A percentile compares a stretch with the other conserved stretches of the same genome.
phyloP scores from a whole-genome alignment of 1,140 invertebrate genomes.

The Hylaeus anthracinus region DNA sequence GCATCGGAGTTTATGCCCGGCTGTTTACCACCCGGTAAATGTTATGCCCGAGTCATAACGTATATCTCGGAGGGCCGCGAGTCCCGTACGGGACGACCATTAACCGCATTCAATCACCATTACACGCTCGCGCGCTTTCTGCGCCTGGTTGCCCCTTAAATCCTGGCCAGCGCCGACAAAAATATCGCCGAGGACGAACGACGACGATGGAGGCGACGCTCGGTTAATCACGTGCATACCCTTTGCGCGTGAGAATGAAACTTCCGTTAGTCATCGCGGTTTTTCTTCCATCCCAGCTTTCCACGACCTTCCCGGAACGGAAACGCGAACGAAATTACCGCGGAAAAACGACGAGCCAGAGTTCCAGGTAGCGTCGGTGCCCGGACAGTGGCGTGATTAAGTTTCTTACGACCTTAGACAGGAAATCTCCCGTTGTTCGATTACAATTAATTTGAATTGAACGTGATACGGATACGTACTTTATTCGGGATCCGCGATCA shows the following conservation, averaged over 20 bases:
- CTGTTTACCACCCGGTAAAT: slow-evolving; percentile 62
- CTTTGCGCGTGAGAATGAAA: slow-evolving; percentile 21
- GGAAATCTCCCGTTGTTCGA: too few relatives aligned
- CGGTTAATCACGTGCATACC: neutral
- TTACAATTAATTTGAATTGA: too few relatives aligned
- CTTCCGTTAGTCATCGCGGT: neutral
- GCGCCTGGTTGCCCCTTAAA: slow-evolving; percentile 57
- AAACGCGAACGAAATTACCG: neutral
- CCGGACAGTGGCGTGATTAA: too few relatives aligned
- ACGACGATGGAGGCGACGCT: slow-evolving; percentile 1
- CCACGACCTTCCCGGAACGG: neutral
- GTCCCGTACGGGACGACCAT: slow-evolving; percentile 61
- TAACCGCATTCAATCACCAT: slow-evolving; percentile 69
- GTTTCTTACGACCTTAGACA: too few relatives aligned
- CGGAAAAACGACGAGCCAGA: neutral
- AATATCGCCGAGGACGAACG: slow-evolving; percentile 42
- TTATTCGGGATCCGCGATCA: too few relatives aligned
- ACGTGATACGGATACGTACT: too few relatives aligned
- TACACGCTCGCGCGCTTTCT: slow-evolving; percentile 64
- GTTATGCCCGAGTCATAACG: slow-evolving; percentile 61
- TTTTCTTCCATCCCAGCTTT: neutral
- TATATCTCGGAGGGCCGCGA: slow-evolving; percentile 55
- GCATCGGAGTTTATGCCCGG: slow-evolving; percentile 48
- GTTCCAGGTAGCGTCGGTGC: neutral
- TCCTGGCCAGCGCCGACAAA: slow-evolving; percentile 45